Evolutionary conservation across 2,888 invertebrate genomes (phyloP), one percentile per base, ranked within the genome.

Genomic region (Pseudococcus jackbeardsleyi): DNA sequence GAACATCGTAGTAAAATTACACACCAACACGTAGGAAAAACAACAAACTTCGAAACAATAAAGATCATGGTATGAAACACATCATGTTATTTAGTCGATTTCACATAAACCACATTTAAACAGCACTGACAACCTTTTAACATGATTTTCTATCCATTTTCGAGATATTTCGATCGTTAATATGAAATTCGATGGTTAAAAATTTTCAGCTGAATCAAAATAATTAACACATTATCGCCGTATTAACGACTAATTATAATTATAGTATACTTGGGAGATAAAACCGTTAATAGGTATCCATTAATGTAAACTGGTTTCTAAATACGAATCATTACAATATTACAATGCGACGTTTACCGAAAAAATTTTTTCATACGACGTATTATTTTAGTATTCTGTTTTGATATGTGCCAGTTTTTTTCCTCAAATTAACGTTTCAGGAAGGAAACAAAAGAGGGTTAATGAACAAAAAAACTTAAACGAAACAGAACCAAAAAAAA

Each of bases 81-180:
- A n/a, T 26, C 5, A 19, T 68, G 59, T 59, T 17, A 59, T 59
- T 68, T n/a, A n/a, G 4, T 68, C n/a, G 11, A 68, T 68, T 68
- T 26, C 68, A n/a, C 42, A 42, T 42, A 42, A 42, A 42, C 26
- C 48, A 68, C 15, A 33, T 33, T 33, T 33, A 26, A 68, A 68
- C 12, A 22, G 26, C 22, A 26, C 26, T 12, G 68, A 5, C 59
- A 59, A 59, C 26, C 22, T 68, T 33, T 68, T 68, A 17, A 26
- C 4, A 68, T 64, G 9, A 8, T 68, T 68, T 68, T 26, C 9
- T 12, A 26, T 26, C 9, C 8, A 68, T 59, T 59, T 59, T 1
- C n/a, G n/a, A 59, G 17, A n/a, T 59, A 59, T 59, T 59, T 59
- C 59, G n/a, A 59, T 59, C 17, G 59, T 59, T 59, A 59, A 59